A percentile compares a stretch with the other conserved stretches of the same genome.
phyloP scores from a whole-genome alignment of 1,140 invertebrate species.

The Periplaneta americana region DNA sequence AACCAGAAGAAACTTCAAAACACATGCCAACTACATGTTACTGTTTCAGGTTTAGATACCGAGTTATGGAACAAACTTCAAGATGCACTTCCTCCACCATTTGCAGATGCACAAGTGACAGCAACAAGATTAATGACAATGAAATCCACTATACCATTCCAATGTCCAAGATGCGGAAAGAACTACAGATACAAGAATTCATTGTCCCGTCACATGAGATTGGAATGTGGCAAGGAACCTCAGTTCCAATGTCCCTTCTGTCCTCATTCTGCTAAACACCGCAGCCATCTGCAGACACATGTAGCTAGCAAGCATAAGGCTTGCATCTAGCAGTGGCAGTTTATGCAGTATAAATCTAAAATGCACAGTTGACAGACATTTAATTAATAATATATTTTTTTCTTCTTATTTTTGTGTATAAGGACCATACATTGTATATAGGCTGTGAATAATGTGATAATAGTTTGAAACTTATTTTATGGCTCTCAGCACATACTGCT shows the following conservation, averaged over 20 bases:
- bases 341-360: too few species aligned
- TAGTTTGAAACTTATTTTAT: too few species aligned
- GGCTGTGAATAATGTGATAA: too few species aligned
- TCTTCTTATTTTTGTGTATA: too few species aligned
- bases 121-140: constrained; percentile 22
- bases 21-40: background rate
- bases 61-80: background rate
- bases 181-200: constrained; percentile 22
- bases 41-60: background rate
- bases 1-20: too few species aligned
- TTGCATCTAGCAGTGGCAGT: background rate
- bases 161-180: constrained; percentile 27
- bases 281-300: constrained; percentile 36
- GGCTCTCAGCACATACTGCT: too few species aligned
- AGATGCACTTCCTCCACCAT: background rate
- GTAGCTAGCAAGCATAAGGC: background rate
- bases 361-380: too few species aligned
- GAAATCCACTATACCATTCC: constrained; percentile 22
- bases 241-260: constrained; percentile 45
- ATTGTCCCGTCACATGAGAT: constrained; percentile 24
- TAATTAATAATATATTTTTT: too few species aligned
- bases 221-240: constrained; percentile 50
- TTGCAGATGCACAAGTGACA: background rate
- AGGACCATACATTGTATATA: too few species aligned
- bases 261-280: constrained; percentile 43